Conservation (phyloP, 2,113 vertebrate genomes). For the Prolemur simus region DNA sequence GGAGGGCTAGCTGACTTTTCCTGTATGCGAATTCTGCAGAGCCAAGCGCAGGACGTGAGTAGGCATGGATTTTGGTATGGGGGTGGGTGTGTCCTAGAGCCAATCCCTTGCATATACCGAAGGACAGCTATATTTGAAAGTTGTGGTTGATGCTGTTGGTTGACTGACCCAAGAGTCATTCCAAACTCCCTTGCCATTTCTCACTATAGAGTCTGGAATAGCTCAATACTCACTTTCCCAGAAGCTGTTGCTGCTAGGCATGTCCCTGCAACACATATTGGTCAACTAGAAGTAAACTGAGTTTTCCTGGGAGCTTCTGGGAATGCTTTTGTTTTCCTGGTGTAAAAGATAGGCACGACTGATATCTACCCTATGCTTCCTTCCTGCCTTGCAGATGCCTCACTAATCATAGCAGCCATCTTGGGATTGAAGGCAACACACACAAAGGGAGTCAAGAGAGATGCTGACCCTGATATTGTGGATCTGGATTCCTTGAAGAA, state of each 20-base stretch:
- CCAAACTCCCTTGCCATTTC: neutral
- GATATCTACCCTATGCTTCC: neutral
- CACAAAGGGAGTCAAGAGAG: neutral
- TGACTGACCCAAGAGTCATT: neutral
- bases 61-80: too few relatives aligned
- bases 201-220: neutral
- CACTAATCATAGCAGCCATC: neutral
- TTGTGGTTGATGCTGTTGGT: neutral
- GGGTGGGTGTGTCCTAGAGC: too few relatives aligned
- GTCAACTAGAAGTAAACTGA: neutral
- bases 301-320: neutral
- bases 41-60: too few relatives aligned
- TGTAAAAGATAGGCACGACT: neutral
- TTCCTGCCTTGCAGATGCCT: neutral
- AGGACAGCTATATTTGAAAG: neutral
- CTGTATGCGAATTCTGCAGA: too few relatives aligned
- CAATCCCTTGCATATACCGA: neutral
- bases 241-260: neutral
- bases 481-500: neutral
- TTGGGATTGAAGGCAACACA: neutral
- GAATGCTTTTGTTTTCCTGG: neutral
- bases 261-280: neutral
- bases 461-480: neutral
- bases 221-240: neutral
- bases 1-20: neutral